Evolutionary conservation across 2,797 vertebrate species (phyloP).

Genomic region (Coracias cyanogaster): DNA sequence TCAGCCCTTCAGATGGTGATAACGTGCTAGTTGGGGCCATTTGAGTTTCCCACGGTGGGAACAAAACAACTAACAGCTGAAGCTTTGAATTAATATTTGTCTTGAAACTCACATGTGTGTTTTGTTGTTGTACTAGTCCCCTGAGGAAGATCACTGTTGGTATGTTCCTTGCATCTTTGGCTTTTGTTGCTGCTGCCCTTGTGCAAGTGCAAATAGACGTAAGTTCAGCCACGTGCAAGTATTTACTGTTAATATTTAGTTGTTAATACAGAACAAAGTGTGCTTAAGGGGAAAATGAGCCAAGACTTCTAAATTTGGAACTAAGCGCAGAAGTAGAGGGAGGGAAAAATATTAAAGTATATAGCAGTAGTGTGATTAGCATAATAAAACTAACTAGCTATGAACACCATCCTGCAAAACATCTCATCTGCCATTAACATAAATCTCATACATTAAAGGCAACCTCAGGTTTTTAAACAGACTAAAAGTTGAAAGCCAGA

Average conservation of each 20-base stretch:
- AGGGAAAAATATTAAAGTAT: not conserved
- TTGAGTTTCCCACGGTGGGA: not conserved
- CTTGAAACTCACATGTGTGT: not conserved
- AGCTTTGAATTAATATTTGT: not conserved
- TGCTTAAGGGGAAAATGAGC: not conserved
- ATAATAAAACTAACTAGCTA: not conserved
- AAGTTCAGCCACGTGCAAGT: constrained; percentile 74
- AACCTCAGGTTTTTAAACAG: not conserved
- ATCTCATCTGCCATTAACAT: not conserved
- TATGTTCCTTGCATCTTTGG: constrained; percentile 91
- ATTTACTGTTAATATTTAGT: not conserved
- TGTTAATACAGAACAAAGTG: not conserved
- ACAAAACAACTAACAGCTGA: not conserved
- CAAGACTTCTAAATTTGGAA: not conserved
- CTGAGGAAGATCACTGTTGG: constrained; percentile 94
- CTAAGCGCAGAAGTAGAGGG: not conserved
- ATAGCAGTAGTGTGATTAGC: not conserved
- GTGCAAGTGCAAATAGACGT: constrained; percentile 93
- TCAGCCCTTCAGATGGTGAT: not conserved
- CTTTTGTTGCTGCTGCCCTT: constrained; percentile 90
- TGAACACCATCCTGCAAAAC: not conserved
- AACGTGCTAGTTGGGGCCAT: not conserved
- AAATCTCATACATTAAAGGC: not conserved
- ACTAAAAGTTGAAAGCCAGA: not conserved
- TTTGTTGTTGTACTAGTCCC: constrained; percentile 80